Base-by-base conservation (phyloP, 2,888 invertebrate genomes). In the Oasisia sp. region DNA sequence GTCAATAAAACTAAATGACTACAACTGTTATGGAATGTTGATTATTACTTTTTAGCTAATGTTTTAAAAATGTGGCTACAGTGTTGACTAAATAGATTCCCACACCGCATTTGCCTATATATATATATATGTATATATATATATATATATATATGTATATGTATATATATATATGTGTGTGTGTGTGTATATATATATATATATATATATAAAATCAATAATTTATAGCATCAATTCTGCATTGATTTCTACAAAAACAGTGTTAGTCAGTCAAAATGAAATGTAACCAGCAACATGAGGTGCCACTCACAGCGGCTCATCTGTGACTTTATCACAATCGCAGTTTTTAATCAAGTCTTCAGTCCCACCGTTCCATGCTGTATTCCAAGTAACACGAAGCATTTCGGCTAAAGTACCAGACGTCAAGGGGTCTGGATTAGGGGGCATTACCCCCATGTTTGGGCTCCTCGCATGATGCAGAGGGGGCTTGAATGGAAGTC, bases 361-460 rank as follows among this genome's bases (percentile, higher is more conserved):
- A 92, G 96, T 94, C 8, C 95, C 95, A 90, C 94, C 94, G 92
- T 95, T 94, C 96, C 96, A 96, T 4, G 95, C 95, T 14, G 95
- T 93, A 93, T 95, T 95, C 96, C 96, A 96, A 27, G 94, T 93
- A 32, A 95, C 92, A 89, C 95, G 93, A 92, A 96, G 92, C 95
- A 95, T 95, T 91, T 96, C 95, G 12, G 94, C 94, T 8, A 95
- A 94, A 4, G 94, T 93, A 11, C 94, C 95, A 8, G 94, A 93
- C 74, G 92, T 92, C 90, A 96, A 93, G 2, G 95, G 95, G 92
- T 95, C 95, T 38, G 94, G 93, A 89, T 94, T 94, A 32, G 94
- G 93, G 32, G 95, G 94, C 8, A 94, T 91, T 3, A 93, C 92
- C 19, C 94, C 93, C n/a, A 92, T 91, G 92, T 95, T 94, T 1